Base-by-base conservation (phyloP, 2,888 invertebrate genomes). In the Epinotia brunnichana region DNA sequence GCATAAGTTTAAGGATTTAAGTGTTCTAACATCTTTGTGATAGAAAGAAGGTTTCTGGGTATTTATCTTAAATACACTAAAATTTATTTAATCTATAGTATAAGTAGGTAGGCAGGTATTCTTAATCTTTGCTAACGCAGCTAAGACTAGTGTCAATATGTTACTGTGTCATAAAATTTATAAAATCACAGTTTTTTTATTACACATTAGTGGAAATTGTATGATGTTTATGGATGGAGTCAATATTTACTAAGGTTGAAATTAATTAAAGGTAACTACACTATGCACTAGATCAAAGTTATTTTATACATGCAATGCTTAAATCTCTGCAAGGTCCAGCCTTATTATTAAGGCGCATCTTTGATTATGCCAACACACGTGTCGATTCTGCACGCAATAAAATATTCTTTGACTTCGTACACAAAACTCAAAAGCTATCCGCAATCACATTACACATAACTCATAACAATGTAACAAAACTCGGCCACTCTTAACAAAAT, bases 401-500 rank as follows among this genome's bases (percentile, higher is more conserved):
- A 57, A 57, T 53, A 44, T 19, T 53, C 63, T 63, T 13, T 35
- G 51, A 15, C 24, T 17, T 5, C 17, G 19, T 3, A 24, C 19
- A 63, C 63, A 63, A 53, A 63, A 35, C 53, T 63, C 13, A 35
- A 53, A 63, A 53, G 35, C 51, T 13, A 63, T 63, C 63, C 63
- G 9, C 51, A 63, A 53, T 51, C 51, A 53, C 29, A 63, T 63
- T 63, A 63, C 51, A 63, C 51, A 63, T 63, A 53, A 63, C 63
- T 63, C 51, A 63, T 63, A 63, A 53, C 63, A 63, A 35, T 53
- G 51, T 63, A 63, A 63, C 63, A 17, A 17, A 63, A 63, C 63
- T 63, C 53, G 63, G 63, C 35, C 63, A 63, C 63, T 53, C 51
- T 63, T 63, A 63, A 63, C 63, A 63, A 53, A 63, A 63, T 63